phyloP scores from a whole-genome alignment of 2,797 vertebrate species.

The Streptopelia turtur region DNA sequence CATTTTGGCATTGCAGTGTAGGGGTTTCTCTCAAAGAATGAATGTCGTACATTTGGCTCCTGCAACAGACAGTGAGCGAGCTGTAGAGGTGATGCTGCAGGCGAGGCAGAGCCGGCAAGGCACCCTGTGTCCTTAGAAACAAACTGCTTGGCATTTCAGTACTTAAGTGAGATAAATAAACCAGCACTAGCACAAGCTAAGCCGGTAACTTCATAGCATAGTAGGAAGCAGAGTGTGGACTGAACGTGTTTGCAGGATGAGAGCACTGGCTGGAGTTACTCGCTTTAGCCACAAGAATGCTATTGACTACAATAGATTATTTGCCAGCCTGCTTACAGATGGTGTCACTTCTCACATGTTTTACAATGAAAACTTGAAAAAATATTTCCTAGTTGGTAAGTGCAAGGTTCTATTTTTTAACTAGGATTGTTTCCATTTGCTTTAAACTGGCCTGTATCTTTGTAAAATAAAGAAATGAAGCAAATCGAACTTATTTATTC shows the following conservation, averaged over 20 bases:
- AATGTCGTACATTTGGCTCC: rapidly evolving
- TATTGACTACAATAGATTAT: neutral
- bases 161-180: neutral
- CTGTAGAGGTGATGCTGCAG: neutral
- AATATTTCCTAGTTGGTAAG: neutral
- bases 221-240: neutral
- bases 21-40: neutral
- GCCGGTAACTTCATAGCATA: neutral
- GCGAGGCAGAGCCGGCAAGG: neutral
- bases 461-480: conserved; percentile 37
- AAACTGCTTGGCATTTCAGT: neutral
- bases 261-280: neutral
- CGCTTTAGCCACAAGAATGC: neutral
- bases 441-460: conserved; percentile 10
- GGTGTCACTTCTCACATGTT: neutral
- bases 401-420: neutral
- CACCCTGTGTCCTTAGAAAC: neutral
- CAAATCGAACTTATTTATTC: conserved; percentile 28
- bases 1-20: neutral
- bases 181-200: neutral
- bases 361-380: neutral
- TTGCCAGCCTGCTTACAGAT: neutral
- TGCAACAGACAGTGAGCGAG: neutral
- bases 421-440: neutral
- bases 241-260: neutral